Conservation (phyloP, 2,797 vertebrate genomes). For the Meda fulgida region DNA sequence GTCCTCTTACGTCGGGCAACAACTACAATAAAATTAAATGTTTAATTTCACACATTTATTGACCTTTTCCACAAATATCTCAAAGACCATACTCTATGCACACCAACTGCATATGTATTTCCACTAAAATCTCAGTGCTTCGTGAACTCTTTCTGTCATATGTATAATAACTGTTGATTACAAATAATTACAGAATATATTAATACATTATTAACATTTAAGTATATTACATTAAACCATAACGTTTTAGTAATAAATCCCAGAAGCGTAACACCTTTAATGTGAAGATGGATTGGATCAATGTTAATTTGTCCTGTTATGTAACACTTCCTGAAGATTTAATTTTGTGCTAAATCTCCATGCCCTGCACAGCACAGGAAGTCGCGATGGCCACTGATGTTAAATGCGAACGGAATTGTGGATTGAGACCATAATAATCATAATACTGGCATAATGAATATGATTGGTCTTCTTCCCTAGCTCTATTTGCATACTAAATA, state of each 20-base stretch:
- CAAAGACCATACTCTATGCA: neutral
- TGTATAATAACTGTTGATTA: neutral
- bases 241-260: neutral
- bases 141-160: neutral
- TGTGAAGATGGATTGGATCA: neutral
- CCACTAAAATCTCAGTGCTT: neutral
- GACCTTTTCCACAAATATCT: neutral
- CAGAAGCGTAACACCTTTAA: neutral
- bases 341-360: neutral
- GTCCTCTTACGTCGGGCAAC: conserved; percentile 74
- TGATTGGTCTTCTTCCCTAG: neutral
- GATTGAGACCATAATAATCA: neutral
- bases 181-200: neutral
- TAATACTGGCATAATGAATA: neutral
- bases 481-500: neutral
- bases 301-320: neutral
- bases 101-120: neutral
- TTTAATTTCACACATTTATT: neutral
- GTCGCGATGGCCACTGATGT: neutral
- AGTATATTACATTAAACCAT: neutral
- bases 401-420: neutral
- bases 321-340: neutral
- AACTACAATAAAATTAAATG: conserved; percentile 53
- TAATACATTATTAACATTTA: no score
- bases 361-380: no score